A percentile compares a stretch with the other conserved stretches of the same genome.
phyloP scores from a whole-genome alignment of 1,140 invertebrate species.

The Bombus waltoni region DNA sequence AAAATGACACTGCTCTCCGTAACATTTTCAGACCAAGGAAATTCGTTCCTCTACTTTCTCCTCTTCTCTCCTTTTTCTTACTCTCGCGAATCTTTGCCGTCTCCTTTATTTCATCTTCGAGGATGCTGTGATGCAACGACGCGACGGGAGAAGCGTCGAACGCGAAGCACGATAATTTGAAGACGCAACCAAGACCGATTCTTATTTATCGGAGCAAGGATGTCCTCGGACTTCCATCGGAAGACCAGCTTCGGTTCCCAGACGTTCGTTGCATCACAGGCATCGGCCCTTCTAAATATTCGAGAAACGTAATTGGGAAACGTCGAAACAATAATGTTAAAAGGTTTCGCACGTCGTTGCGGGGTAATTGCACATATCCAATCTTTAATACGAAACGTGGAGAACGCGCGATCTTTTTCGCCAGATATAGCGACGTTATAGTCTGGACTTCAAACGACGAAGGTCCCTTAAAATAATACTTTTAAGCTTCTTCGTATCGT shows the following conservation, averaged over 20 bases:
- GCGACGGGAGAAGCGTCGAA: neutral
- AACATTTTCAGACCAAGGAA: conserved; percentile 19
- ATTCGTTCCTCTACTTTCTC: neutral
- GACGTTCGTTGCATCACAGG: neutral
- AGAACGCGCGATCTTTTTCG: too few species aligned
- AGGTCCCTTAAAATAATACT: neutral
- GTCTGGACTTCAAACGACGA: neutral
- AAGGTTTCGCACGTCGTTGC: too few species aligned
- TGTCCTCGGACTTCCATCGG: neutral
- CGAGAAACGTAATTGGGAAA: too few species aligned
- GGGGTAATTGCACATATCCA: too few species aligned
- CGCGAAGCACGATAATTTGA: conserved; percentile 10
- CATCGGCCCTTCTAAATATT: too few species aligned
- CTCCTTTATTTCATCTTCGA: conserved; percentile 23
- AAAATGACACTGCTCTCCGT: conserved; percentile 32
- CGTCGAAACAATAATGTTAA: too few species aligned
- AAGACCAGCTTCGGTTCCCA: neutral
- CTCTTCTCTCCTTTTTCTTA: neutral
- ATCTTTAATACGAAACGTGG: neutral
- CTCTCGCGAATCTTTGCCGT: neutral
- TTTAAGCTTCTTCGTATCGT: neutral
- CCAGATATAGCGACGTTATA: neutral
- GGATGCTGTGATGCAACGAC: neutral
- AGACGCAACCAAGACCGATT: conserved; percentile 1
- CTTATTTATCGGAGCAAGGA: neutral